Evolutionary conservation across 1,140 invertebrate genomes (phyloP).

Genomic region (Drosophila guanche): DNA sequence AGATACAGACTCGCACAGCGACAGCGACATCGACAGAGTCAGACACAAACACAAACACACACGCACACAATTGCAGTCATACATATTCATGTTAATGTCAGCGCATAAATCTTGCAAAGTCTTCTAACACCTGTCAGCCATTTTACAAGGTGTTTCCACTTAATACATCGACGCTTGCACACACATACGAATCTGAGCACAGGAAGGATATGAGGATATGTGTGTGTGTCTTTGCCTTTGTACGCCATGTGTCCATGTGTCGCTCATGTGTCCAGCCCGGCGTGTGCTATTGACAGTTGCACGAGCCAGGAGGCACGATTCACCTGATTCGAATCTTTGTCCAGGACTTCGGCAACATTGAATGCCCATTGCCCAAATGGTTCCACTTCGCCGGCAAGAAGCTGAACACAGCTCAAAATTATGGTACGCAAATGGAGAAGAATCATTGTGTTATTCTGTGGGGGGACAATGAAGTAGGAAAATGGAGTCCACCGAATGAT

Average conservation of each 20-base stretch:
- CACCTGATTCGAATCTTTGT: constrained; percentile 41
- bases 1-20: constrained; percentile 8
- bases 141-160: constrained; percentile 82
- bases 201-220: constrained; percentile 25
- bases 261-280: constrained; percentile 76
- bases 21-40: constrained; percentile 2
- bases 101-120: constrained; percentile 82
- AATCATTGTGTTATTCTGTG: constrained; percentile 1
- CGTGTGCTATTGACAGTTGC: constrained; percentile 78
- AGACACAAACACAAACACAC: constrained; percentile 17
- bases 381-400: not conserved
- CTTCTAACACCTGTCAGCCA: constrained; percentile 82
- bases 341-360: constrained; percentile 6
- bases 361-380: constrained; percentile 4
- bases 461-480: too few species aligned
- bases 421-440: constrained; percentile 63
- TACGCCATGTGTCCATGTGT: constrained; percentile 80
- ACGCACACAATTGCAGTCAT: constrained; percentile 50
- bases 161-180: constrained; percentile 61
- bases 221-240: constrained; percentile 55
- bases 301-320: constrained; percentile 12
- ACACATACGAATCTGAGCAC: constrained; percentile 13
- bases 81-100: constrained; percentile 82
- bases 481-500: not conserved
- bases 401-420: constrained; percentile 45